Base-by-base conservation (phyloP, 2,888 invertebrate genomes). In the Agriopis leucophaearia region DNA sequence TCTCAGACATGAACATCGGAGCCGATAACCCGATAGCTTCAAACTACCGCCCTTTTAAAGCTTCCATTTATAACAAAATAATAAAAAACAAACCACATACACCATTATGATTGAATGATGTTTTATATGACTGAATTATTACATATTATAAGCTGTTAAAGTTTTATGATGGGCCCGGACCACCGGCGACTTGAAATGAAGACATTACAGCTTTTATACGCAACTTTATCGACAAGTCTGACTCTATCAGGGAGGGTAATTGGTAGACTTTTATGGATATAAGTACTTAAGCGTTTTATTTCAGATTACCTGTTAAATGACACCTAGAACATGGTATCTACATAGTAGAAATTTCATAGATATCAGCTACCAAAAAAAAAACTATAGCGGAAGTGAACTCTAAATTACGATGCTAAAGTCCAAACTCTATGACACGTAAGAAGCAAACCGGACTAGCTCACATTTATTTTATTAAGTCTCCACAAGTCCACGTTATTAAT, bases 71-170 rank as follows among this genome's bases (percentile, higher is more conserved):
- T 75, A 80, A 75, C 71, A 75, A 76, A 78, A 80, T 81, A 78
- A 77, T 82, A 78, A 78, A 80, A 80, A 78, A 76, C 76, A 75
- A 78, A 76, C 78, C 78, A 75, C 74, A 76, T 56, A 64, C 72
- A 71, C 66, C 71, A 73, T 75, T 78, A 79, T 81, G 78, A 81
- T 80, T 82, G 81, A 82, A 81, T 78, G 80, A 80, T 81, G 81
- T 78, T 79, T 74, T 79, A 82, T 84, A 82, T 81, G 78, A 81
- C 75, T 74, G 77, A 77, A 83, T 83, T 82, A 82, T 81, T 82
- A 80, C 79, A 67, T 75, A 75, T 72, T 75, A 75, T 72, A 66
- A 77, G 82, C 81, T 79, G 81, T 85, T 77, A 85, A 84, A 83
- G 60, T 80, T 85, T 85, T 82, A 85, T 77, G 81, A 77, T 68